These are phyloP conservation scores for Pluvialis apricaria DNA, from an alignment of 2,113 vertebrate species.

Conservation along the genomic window DNA sequence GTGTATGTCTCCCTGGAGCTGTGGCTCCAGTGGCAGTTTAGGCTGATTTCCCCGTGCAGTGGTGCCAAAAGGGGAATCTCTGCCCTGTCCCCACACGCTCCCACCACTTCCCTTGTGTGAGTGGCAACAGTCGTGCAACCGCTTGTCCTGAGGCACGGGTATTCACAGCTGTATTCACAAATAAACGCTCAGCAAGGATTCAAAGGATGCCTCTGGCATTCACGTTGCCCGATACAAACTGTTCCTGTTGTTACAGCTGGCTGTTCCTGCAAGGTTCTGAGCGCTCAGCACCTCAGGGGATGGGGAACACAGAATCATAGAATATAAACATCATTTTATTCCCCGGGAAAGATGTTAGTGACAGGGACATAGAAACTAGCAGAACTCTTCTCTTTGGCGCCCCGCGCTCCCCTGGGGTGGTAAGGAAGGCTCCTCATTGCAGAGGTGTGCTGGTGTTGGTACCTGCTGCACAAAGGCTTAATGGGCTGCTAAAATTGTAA, in stretches of 20 bases:
- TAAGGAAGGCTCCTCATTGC: background rate
- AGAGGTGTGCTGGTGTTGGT: background rate
- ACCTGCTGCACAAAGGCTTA: background rate
- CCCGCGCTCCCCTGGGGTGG: accelerated
- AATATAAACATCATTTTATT: background rate
- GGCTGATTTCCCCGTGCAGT: background rate
- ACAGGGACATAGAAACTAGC: background rate
- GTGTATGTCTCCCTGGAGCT: background rate
- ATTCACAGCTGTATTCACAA: background rate
- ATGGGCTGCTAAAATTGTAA: background rate
- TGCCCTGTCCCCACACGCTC: background rate
- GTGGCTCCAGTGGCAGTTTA: background rate
- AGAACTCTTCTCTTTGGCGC: background rate
- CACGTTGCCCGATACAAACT: accelerated
- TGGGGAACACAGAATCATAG: too few species aligned
- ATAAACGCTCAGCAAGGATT: background rate
- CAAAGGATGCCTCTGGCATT: background rate
- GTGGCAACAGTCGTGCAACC: accelerated
- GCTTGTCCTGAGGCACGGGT: background rate
- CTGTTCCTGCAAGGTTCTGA: background rate
- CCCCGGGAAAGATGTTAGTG: background rate
- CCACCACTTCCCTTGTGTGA: background rate
- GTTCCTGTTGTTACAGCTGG: background rate
- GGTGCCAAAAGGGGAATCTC: background rate
- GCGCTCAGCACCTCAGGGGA: background rate